Conservation (phyloP, 2,113 vertebrate species). For the Ibidorhyncha struthersii region DNA sequence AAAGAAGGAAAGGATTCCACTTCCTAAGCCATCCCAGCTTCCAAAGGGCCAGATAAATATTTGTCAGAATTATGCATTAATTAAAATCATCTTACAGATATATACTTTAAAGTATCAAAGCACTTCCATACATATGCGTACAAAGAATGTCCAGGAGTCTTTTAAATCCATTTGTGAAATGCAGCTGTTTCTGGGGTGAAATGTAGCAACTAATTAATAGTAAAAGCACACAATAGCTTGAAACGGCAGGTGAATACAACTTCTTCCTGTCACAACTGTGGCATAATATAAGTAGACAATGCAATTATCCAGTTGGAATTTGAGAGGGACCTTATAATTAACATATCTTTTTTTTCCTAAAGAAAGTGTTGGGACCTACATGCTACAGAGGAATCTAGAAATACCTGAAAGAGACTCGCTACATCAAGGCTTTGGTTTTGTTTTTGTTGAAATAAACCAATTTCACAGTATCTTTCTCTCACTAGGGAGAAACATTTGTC, state of each 20-base stretch:
- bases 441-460: neutral
- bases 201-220: neutral
- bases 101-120: conserved; percentile 13
- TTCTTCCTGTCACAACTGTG: neutral
- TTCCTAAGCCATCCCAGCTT: neutral
- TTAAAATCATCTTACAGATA: neutral
- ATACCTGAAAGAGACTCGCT: neutral
- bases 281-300: neutral
- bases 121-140: neutral
- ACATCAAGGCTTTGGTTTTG: neutral
- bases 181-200: neutral
- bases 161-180: neutral
- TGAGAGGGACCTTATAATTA: neutral
- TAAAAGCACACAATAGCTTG: neutral
- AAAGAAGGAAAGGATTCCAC: neutral
- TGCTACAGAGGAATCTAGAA: neutral
- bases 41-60: neutral
- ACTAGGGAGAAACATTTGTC: neutral
- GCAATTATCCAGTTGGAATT: neutral
- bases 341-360: neutral
- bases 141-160: neutral
- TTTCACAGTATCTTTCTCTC: neutral
- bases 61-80: neutral
- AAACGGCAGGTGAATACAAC: neutral
- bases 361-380: neutral